These are phyloP conservation scores for Iselma pallidipennis DNA, from an alignment of 2,888 invertebrate species.

Conservation along the genomic window DNA sequence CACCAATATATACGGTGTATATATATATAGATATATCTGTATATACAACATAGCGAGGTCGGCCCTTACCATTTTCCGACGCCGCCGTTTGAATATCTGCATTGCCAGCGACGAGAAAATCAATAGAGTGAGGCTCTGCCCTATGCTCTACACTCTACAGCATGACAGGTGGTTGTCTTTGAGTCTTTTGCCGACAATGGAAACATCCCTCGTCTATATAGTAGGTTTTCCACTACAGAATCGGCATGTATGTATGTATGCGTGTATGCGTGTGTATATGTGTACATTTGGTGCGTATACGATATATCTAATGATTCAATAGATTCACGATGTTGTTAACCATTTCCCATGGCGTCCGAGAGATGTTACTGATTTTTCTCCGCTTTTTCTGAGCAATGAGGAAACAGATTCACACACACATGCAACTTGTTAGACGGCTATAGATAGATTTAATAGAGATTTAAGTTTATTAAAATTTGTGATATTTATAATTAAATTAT, in stretches of 20 bases:
- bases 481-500: background rate
- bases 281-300: too few species aligned
- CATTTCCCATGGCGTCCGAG: too few species aligned
- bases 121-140: constrained; percentile 55
- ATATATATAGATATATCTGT: background rate
- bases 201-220: background rate
- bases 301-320: too few species aligned
- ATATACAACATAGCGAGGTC: background rate
- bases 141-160: constrained; percentile 36
- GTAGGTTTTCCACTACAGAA: background rate
- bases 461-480: too few species aligned
- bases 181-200: background rate
- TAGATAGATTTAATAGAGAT: too few species aligned
- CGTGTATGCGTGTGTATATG: too few species aligned
- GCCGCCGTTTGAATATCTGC: constrained; percentile 54
- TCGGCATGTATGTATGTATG: background rate
- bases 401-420: too few species aligned
- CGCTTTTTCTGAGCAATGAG: too few species aligned
- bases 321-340: too few species aligned
- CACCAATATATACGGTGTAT: background rate
- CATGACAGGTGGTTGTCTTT: constrained; percentile 56
- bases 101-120: constrained; percentile 55
- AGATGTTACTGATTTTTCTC: too few species aligned
- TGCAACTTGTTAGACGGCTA: too few species aligned
- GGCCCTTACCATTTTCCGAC: constrained; percentile 33